Evolutionary conservation across 2,797 vertebrate genomes (phyloP), one percentile per base, ranked within the genome.

Genomic region (Protosalanx chinensis): DNA sequence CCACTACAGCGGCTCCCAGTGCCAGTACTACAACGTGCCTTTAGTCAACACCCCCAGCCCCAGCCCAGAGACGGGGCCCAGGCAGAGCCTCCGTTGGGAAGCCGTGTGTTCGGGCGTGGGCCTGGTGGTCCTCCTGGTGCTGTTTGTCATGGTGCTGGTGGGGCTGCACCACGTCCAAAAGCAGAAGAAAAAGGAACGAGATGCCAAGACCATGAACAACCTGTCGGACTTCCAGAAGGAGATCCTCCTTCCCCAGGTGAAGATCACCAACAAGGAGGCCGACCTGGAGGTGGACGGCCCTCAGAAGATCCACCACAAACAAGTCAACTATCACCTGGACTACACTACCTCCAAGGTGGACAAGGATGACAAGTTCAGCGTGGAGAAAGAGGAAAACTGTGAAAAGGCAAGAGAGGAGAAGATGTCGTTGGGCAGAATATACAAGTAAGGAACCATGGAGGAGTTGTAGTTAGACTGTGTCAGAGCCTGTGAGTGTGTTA

Each of bases 261-360:
- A 99, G 88, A 98, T 98, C 89, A 99, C 93, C 73, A 99, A 99
- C 85, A 98, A 98, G 92, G 96, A 94, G 90, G 92, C 95, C 46
- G 95, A 95, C 72, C 79, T 98, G 71, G 96, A 98, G 89, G 94
- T 95, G 81, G 96, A 98, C 84, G 95, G 94, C 84, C 91, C 89
- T 49, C 86, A 96, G 81, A 99, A 97, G 89, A 94, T 93, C 0
- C 97, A 98, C 88, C 96, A 96, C 90, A 98, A 98, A 90, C 94
- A 94, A 81, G 95, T 96, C 89, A 98, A 98, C 86, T 96, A 94
- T 87, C 94, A 94, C 76, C 82, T 94, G 92, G 97, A 99, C 93
- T 87, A 87, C 79, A 96, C 95, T 91, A 94, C 95, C 84, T 93
- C 96, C 79, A 72, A 16, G 70, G 94, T 95, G 75, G 93, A 95